These are phyloP conservation scores for Teinopalpus imperialis DNA, from an alignment of 2,888 invertebrate genomes.

Conservation along the genomic window DNA sequence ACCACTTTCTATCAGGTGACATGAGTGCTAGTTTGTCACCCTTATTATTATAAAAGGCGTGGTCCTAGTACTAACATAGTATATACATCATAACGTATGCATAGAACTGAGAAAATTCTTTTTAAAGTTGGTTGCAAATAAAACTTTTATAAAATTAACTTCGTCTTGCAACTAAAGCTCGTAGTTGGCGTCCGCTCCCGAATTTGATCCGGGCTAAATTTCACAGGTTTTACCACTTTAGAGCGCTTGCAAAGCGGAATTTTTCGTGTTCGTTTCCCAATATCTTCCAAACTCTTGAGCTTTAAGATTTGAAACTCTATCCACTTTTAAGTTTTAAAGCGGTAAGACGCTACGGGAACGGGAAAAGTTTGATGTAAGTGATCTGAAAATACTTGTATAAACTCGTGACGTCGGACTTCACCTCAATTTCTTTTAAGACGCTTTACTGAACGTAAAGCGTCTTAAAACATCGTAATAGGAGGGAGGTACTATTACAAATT, in stretches of 20 bases:
- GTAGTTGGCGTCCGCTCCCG: background rate
- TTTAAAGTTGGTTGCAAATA: too few species aligned
- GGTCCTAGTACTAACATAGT: too few species aligned
- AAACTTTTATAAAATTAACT: too few species aligned
- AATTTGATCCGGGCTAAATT: slow-evolving; percentile 22
- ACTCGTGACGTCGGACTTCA: slow-evolving; percentile 17
- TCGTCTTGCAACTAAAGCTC: too few species aligned
- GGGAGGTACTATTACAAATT: too few species aligned
- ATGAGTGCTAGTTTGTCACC: too few species aligned
- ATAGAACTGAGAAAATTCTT: too few species aligned
- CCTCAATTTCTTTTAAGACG: slow-evolving; percentile 15
- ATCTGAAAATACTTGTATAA: slow-evolving; percentile 24
- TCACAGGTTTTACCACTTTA: slow-evolving; percentile 15
- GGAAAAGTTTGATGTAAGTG: slow-evolving; percentile 26
- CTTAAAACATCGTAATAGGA: too few species aligned
- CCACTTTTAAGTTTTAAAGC: slow-evolving; percentile 25
- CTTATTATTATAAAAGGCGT: too few species aligned
- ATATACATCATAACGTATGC: too few species aligned
- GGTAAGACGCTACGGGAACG: slow-evolving; percentile 19
- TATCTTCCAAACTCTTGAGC: slow-evolving; percentile 26
- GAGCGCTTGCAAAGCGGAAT: slow-evolving; percentile 19
- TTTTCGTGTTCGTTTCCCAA: slow-evolving; percentile 22
- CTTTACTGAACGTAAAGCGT: too few species aligned
- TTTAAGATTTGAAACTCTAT: slow-evolving; percentile 26
- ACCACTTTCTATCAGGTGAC: too few species aligned